Percentiles rank a stretch among this genome's conserved stretches.
Evolutionary conservation across 2,888 invertebrate genomes (phyloP).

Genomic region (Eupithecia subfuscata): DNA sequence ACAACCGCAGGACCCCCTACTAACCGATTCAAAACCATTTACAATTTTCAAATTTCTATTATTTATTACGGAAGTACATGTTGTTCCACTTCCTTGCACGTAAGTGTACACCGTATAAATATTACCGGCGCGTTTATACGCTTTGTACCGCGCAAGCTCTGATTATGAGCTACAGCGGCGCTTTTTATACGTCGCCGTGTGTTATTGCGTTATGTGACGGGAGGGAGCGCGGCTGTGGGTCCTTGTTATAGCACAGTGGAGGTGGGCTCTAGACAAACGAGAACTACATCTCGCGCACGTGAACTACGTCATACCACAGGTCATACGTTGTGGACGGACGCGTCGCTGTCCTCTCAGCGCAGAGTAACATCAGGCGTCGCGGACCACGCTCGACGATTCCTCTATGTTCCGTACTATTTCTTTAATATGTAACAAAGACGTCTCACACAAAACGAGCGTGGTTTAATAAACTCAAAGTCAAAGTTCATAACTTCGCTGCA

Average conservation of each 20-base stretch:
- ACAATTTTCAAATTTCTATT: too few relatives aligned
- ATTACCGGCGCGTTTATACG: constrained; percentile 1
- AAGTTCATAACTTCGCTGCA: background rate
- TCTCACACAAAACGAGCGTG: background rate
- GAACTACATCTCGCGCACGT: background rate
- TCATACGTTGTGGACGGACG: background rate
- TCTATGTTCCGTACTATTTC: background rate
- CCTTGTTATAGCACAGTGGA: background rate
- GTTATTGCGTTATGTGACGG: constrained; percentile 6
- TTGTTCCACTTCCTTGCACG: background rate
- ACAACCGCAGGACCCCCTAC: background rate
- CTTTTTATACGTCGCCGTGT: background rate
- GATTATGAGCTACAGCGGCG: constrained; percentile 7
- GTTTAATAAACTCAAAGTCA: background rate
- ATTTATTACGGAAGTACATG: too few relatives aligned
- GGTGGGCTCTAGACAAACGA: background rate
- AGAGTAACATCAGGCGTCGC: background rate
- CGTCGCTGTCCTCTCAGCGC: background rate
- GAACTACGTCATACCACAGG: background rate
- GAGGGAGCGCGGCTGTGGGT: background rate
- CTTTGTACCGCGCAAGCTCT: background rate
- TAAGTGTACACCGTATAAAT: constrained; percentile 12
- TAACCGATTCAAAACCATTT: background rate
- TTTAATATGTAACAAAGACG: background rate
- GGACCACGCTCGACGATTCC: background rate